A percentile compares a stretch with the other conserved stretches of the same genome.
These are phyloP conservation scores for Micronycteris hirsuta DNA, from an alignment of 2,113 vertebrate species.

Conservation along the genomic window DNA sequence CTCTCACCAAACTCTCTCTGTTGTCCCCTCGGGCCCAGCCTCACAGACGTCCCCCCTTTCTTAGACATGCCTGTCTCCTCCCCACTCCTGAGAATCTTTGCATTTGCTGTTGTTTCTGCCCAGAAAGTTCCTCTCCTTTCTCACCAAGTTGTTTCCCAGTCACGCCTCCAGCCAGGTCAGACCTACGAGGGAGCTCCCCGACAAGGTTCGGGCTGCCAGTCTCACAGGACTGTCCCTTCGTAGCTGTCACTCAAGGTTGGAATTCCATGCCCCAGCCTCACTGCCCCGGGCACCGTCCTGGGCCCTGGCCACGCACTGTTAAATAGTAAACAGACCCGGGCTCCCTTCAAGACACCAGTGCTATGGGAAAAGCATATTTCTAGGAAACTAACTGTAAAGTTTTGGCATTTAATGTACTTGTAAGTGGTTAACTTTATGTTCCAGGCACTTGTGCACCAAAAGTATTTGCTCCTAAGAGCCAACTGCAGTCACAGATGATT, in stretches of 20 bases:
- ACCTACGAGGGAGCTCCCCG: background rate
- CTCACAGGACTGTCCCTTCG: background rate
- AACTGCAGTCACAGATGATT: background rate
- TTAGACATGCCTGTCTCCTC: background rate
- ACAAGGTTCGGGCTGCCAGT: rapidly evolving
- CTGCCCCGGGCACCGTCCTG: too few relatives aligned
- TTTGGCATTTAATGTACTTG: background rate
- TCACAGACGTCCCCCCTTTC: background rate
- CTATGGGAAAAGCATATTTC: background rate
- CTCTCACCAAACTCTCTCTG: background rate
- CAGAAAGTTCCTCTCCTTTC: background rate
- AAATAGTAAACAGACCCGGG: background rate
- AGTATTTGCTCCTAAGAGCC: background rate
- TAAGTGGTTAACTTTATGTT: background rate
- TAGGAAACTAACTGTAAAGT: background rate
- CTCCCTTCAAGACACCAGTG: background rate
- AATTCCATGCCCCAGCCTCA: too few relatives aligned
- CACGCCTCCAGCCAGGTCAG: background rate
- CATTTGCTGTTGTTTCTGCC: background rate
- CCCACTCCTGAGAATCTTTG: background rate
- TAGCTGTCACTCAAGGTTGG: background rate
- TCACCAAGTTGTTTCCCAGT: too few relatives aligned
- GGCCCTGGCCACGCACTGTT: too few relatives aligned
- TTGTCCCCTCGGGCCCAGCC: background rate
- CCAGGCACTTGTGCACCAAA: background rate